These are phyloP conservation scores for Hemibagrus wyckioides DNA, from an alignment of 2,113 vertebrate species.

Conservation along the genomic window DNA sequence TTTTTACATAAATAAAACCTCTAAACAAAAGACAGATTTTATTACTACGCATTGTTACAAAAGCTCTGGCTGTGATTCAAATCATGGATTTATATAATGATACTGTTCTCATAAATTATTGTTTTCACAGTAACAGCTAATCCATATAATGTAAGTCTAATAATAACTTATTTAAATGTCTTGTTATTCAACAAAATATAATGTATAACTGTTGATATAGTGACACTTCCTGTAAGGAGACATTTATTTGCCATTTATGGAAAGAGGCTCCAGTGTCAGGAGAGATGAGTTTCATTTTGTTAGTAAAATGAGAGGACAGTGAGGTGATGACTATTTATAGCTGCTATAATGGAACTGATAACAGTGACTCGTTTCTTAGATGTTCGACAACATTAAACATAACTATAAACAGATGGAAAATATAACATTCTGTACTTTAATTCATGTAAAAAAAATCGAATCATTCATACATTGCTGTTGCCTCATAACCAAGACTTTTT, in stretches of 20 bases:
- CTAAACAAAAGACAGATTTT: neutral
- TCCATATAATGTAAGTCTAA: neutral
- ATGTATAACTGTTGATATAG: neutral
- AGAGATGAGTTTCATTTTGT: neutral
- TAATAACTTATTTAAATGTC: neutral
- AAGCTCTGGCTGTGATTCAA: neutral
- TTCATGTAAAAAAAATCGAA: neutral
- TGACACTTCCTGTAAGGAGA: neutral
- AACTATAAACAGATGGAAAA: neutral
- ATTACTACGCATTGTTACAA: no score
- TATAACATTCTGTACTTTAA: neutral
- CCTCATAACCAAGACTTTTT: slow-evolving; percentile 68
- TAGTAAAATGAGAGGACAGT: neutral
- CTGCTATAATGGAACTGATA: neutral
- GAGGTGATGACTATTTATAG: neutral
- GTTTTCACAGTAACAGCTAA: neutral
- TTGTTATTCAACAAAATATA: neutral
- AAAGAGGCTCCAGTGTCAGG: neutral
- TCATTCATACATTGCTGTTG: neutral
- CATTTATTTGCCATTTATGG: neutral
- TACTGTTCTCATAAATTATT: neutral
- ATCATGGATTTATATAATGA: neutral
- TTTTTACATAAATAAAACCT: neutral
- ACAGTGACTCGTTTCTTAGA: neutral
- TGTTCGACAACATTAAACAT: neutral